Evolutionary conservation across 2,113 vertebrate species (phyloP), one percentile per base, ranked within the genome.

Genomic region (Ailuropoda melanoleuca): DNA sequence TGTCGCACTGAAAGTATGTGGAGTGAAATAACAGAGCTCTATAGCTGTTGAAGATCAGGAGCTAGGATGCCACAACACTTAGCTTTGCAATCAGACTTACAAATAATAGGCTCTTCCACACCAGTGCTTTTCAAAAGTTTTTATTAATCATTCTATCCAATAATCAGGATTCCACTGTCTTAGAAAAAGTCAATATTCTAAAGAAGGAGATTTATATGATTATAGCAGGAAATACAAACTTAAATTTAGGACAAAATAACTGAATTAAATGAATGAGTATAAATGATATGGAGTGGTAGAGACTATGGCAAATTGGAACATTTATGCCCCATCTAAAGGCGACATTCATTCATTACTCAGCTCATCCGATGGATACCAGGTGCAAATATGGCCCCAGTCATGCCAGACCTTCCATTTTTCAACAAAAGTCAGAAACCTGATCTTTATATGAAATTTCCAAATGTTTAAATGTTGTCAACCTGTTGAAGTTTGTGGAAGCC

Each of bases 111-210:
- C 46, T 68, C 70, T 75, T 92, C 53, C 60, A 75, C 4, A 68
- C 4, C 2, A 18, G 2, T 56, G 9, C 15, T 81, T 90, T 77
- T 55, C 15, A 78, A 64, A 31, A 6, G 26, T 34, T 55, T 55
- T 96, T 39, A 29, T 37, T 46, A 34, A 78, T 75, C 3, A 31
- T 90, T 31, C 29, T 62, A 39, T 64, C 18, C 10, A 68, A 55
- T 94, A 37, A 78, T 56, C 68, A 92, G 19, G 24, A 93, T 96
- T 89, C 23, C 13, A 90, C n/a, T 93, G 39, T 68, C 12, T 43
- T 74, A 86, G 56, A 43, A 96, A 74, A 95, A 62, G 39, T 72
- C 31, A 46, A 0, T 84, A 96, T 96, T 94, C 46, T 94, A 93
- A 97, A 93, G 31, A 66, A 58, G 17, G 18, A 53, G 37, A 64